A percentile compares a stretch with the other conserved stretches of the same genome.
Conservation (phyloP, 2,797 vertebrate genomes). For the Lepus townsendii region DNA sequence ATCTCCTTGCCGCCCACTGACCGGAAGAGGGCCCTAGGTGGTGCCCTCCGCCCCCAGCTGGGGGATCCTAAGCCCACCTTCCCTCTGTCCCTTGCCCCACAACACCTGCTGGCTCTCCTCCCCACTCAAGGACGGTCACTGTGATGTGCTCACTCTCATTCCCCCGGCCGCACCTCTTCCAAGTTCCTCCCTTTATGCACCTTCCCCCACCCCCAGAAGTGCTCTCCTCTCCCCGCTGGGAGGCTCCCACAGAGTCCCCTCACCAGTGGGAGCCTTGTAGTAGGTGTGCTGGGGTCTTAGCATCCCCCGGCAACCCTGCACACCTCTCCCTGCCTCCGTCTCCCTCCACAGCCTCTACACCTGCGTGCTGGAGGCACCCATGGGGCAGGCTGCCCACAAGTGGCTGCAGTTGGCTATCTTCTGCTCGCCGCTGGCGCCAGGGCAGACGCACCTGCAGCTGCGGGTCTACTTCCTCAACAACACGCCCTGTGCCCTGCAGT, state of each 20-base stretch:
- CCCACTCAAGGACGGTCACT: background rate
- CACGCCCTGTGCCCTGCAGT: slow-evolving; percentile 82
- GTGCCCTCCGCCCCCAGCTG: background rate
- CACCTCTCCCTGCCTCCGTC: background rate
- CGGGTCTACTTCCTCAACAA: slow-evolving; percentile 84
- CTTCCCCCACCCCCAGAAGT: background rate
- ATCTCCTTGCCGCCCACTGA: background rate
- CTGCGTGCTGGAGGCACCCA: slow-evolving; percentile 73
- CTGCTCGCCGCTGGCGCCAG: slow-evolving; percentile 73
- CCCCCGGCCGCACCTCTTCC: rapidly evolving
- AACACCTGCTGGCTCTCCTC: background rate
- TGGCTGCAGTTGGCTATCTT: slow-evolving; percentile 83
- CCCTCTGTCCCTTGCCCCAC: background rate
- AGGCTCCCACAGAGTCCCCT: background rate
- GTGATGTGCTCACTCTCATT: rapidly evolving
- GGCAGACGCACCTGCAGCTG: slow-evolving; percentile 83
- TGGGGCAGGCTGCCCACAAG: slow-evolving; percentile 55
- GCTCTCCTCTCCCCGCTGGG: background rate
- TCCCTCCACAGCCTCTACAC: slow-evolving; percentile 79
- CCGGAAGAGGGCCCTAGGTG: background rate
- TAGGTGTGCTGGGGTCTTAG: background rate
- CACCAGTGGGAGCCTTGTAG: background rate
- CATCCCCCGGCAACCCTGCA: rapidly evolving
- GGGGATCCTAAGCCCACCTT: background rate
- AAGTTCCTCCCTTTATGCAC: background rate